A percentile compares a stretch with the other conserved stretches of the same genome.
Evolutionary conservation across 2,113 vertebrate genomes (phyloP).

Genomic region (Sapayoa aenigma): DNA sequence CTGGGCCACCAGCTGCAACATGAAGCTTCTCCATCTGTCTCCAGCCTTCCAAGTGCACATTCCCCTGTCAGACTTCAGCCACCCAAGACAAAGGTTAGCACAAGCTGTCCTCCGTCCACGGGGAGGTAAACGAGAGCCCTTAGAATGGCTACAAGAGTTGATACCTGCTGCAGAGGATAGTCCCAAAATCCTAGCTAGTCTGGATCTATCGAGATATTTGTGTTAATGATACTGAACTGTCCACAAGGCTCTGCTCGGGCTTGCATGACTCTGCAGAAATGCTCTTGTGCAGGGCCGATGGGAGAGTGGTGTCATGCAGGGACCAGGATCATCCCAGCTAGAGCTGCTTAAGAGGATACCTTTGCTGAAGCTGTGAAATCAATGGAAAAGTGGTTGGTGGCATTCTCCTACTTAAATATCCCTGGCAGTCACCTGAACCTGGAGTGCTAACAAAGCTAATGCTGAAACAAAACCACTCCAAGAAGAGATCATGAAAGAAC

Average conservation of each 20-base stretch:
- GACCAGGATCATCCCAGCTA: not conserved
- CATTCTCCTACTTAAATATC: not conserved
- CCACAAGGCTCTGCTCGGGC: not conserved
- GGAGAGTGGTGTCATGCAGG: rapidly evolving
- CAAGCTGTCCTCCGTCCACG: not conserved
- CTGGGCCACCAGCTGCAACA: not conserved
- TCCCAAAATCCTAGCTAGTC: not conserved
- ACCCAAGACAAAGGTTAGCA: not conserved
- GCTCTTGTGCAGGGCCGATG: not conserved
- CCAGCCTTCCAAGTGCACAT: not conserved
- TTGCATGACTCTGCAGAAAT: not conserved
- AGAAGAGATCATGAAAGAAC: not conserved
- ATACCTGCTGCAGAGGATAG: not conserved
- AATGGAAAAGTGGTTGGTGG: not conserved
- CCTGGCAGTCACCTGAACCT: not conserved
- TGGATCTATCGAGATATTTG: not conserved
- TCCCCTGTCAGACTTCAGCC: not conserved
- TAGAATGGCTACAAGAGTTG: rapidly evolving
- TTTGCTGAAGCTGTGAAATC: not conserved
- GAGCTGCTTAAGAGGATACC: not conserved
- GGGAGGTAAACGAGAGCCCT: not conserved
- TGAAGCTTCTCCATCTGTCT: not conserved
- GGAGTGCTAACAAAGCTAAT: not conserved
- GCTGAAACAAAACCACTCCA: not conserved
- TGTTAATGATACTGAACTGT: not conserved